phyloP scores from a whole-genome alignment of 2,113 vertebrate genomes.

The Tragelaphus scriptus region DNA sequence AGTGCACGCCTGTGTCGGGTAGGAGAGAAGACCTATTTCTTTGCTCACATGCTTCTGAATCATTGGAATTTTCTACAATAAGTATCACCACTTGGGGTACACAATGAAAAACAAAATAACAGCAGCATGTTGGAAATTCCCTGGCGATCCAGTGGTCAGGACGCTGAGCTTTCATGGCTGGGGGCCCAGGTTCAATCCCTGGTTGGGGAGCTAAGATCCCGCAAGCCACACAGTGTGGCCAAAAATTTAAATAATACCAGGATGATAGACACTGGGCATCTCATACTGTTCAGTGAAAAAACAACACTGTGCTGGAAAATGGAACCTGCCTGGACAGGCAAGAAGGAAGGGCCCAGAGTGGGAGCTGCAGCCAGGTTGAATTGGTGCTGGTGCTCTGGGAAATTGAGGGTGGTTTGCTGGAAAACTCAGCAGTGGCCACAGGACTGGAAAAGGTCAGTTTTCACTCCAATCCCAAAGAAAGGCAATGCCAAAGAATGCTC shows the following conservation, averaged over 20 bases:
- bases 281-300: background rate
- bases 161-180: background rate
- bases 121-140: background rate
- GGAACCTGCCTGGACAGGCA: background rate
- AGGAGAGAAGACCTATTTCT: background rate
- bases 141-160: background rate
- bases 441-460: background rate
- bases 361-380: background rate
- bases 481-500: background rate
- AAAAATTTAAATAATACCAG: background rate
- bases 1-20: background rate
- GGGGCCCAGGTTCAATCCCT: background rate
- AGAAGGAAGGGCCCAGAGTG: background rate
- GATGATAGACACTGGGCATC: background rate
- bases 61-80: slow-evolving; percentile 12
- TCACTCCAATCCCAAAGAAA: background rate
- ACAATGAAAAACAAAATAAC: background rate
- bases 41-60: background rate
- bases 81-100: background rate
- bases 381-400: background rate
- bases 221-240: background rate
- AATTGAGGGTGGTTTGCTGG: background rate
- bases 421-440: background rate
- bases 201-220: background rate
- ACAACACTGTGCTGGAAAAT: background rate